Evolutionary conservation across 1,140 invertebrate genomes (phyloP).

Genomic region (Gerris buenoi): DNA sequence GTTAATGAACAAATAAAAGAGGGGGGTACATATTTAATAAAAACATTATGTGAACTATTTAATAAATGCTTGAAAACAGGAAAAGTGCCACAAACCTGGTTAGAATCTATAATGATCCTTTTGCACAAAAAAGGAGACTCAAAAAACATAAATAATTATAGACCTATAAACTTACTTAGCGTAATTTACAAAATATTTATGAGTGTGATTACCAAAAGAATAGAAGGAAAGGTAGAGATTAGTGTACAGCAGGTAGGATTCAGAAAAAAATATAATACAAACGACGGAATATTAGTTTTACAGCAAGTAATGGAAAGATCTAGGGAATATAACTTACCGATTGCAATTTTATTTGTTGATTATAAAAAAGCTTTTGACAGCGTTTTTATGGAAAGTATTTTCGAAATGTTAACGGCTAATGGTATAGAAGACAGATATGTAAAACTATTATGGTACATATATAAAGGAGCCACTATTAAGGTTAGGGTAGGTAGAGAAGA

Average conservation of each 20-base stretch:
- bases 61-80: background rate
- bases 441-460: no score
- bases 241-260: background rate
- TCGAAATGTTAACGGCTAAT: no score
- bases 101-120: background rate
- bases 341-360: background rate
- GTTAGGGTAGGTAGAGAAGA: no score
- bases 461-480: no score
- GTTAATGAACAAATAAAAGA: background rate
- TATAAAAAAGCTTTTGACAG: background rate
- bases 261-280: background rate
- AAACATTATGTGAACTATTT: background rate
- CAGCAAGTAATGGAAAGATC: background rate
- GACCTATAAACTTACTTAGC: background rate
- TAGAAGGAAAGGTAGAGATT: background rate
- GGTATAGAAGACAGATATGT: background rate
- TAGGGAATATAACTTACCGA: background rate
- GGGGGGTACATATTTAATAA: background rate
- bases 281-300: background rate
- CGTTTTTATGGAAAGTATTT: background rate
- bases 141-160: background rate
- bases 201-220: background rate
- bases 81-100: background rate
- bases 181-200: background rate
- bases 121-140: background rate